Conservation (phyloP, 2,888 invertebrate genomes). For the Sphinx pinastri region DNA sequence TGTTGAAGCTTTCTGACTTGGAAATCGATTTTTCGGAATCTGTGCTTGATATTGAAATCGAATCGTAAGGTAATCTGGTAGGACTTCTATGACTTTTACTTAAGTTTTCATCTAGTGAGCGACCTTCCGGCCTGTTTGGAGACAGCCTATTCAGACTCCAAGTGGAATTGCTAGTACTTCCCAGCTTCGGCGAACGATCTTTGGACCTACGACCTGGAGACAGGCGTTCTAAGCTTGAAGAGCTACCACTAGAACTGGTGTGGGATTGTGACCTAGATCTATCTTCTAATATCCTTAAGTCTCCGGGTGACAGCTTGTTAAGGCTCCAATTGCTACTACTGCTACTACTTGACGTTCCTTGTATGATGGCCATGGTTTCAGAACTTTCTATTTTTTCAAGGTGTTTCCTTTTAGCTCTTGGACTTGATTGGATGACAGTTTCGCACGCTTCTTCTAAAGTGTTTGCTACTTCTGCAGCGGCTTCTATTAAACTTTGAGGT, state of each 20-base stretch:
- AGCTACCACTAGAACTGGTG: conserved; percentile 80
- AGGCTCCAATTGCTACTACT: conserved; percentile 82
- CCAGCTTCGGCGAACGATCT: conserved; percentile 79
- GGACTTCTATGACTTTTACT: conserved; percentile 77
- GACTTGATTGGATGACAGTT: conserved; percentile 86
- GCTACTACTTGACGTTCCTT: conserved; percentile 79
- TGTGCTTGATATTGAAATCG: conserved; percentile 78
- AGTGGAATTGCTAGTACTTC: conserved; percentile 79
- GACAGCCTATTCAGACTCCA: conserved; percentile 80
- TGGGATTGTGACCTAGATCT: conserved; percentile 77
- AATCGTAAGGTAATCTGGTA: conserved; percentile 76
- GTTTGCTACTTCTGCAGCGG: conserved; percentile 86
- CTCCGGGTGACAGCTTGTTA: conserved; percentile 79
- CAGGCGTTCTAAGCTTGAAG: conserved; percentile 77
- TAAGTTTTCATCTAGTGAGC: conserved; percentile 76
- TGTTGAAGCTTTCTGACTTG: conserved; percentile 80
- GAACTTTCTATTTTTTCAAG: conserved; percentile 78
- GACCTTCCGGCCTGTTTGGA: conserved; percentile 77
- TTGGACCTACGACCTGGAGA: conserved; percentile 79
- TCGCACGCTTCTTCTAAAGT: conserved; percentile 88
- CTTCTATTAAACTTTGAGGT: conserved; percentile 84
- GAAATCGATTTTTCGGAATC: conserved; percentile 81
- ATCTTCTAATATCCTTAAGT: conserved; percentile 77
- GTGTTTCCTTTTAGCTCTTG: conserved; percentile 79
- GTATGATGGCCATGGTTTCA: conserved; percentile 74